Evolutionary conservation across 2,888 invertebrate genomes (phyloP), one percentile per base, ranked within the genome.

Genomic region (Dastarcus helophoroides): DNA sequence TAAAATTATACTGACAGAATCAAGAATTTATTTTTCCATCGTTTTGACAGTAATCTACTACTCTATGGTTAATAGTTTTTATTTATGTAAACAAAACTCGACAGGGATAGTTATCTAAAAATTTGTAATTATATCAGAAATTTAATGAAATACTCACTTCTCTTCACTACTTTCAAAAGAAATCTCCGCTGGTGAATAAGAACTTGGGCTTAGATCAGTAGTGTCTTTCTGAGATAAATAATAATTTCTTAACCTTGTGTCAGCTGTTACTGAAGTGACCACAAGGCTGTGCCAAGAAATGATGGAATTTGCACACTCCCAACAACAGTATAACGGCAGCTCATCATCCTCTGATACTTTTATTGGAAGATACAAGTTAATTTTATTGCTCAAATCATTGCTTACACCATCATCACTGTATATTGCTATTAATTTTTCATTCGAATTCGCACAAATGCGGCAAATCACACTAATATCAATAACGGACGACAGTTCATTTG

Each of bases 261-360:
- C 72, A 1, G 75, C 73, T 32, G 67, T 66, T 16, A 63, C 41
- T 46, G 71, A 71, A 40, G 67, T 65, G 38, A 66, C 53, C 28
- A 65, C 62, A 31, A 79, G 60, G 44, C 75, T 71, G 45, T 76
- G 71, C 73, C 75, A 79, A 0, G 73, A 69, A 30, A 76, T 51
- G 26, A 80, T 52, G 0, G 73, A 73, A 36, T 69, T 69, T 1
- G 71, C 69, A 50, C 80, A 80, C 39, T 69, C 69, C 53, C 68
- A 71, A 59, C 80, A 80, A 39, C 77, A 60, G 40, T 69, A 67
- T 25, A 63, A 51, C 0, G 79, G 77, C 35, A 78, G 55, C 7
- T 48, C 53, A 45, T 79, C 77, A 1, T 47, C 46, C 39, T 52
- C 52, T 26, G 53, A 44, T 48, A 76, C 75, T 60, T 65, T 62